These are phyloP conservation scores for Atlantisia rogersi DNA, from an alignment of 2,113 vertebrate genomes.

Conservation along the genomic window DNA sequence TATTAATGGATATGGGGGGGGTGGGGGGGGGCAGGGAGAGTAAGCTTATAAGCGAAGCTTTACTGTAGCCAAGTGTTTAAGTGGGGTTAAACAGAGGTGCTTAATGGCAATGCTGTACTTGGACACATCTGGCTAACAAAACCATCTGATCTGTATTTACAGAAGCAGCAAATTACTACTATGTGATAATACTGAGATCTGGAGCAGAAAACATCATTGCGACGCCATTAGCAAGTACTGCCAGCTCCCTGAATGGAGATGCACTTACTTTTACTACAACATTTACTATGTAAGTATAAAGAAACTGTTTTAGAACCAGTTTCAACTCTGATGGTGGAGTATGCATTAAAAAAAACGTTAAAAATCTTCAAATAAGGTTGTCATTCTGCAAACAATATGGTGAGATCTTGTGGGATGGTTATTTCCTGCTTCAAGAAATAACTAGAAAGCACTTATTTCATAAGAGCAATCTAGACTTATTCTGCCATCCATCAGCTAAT, in stretches of 20 bases:
- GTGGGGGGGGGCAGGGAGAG: no score
- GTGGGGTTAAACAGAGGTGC: background rate
- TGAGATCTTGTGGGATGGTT: background rate
- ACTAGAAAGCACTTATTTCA: background rate
- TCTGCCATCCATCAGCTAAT: background rate
- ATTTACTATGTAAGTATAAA: conserved; percentile 86
- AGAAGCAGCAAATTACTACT: conserved; percentile 91
- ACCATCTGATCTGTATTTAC: conserved; percentile 38
- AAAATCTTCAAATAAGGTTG: background rate
- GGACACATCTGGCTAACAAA: background rate
- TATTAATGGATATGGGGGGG: background rate
- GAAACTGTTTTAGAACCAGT: background rate
- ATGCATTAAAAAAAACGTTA: background rate
- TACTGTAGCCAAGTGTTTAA: background rate
- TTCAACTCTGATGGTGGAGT: background rate
- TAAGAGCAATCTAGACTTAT: background rate
- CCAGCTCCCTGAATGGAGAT: conserved; percentile 87
- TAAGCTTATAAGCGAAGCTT: background rate
- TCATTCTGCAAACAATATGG: background rate
- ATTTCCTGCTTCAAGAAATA: background rate
- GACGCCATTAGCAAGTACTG: conserved; percentile 86
- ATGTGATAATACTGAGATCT: conserved; percentile 88
- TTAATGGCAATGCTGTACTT: background rate
- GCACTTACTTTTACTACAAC: conserved; percentile 89
- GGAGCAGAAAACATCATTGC: conserved; percentile 90